Base-by-base conservation (phyloP, 2,113 vertebrate genomes). In the Menura novaehollandiae region DNA sequence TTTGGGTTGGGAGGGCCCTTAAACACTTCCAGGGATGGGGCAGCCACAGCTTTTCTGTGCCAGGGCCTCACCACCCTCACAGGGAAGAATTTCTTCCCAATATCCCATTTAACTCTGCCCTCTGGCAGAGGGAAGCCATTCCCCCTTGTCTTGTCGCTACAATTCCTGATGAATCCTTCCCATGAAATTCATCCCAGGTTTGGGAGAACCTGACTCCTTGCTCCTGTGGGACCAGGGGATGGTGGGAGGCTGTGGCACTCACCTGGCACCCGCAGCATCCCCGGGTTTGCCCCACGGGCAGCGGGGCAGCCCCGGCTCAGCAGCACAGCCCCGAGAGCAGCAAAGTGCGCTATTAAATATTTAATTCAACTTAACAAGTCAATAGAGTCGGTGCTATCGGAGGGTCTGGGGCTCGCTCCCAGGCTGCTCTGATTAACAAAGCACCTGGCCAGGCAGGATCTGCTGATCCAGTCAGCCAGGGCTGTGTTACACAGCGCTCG, bases 351-450 rank as follows among this genome's bases (percentile, higher is more conserved):
- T 58, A 18, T 92, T 93, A 91, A 97, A 96, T 97, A 97, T 97
- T 98, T 97, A 93, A 97, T 96, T 95, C 8, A 1, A 5, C 24
- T 95, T 80, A 96, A 95, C 79, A 32, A 77, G 96, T 96, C 95
- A 73, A 95, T 95, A 33, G 39, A 84, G 69, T 4, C 33, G 63
- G 97, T 43, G 95, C 95, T 95, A 13, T 93, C 55, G 5, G 44
- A 58, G 97, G 90, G 91, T 41, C 80, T 2, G 22, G 93, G 89
- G 28, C 83, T 89, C 8, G 16, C 94, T 93, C 92, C 83, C 90
- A 41, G 82, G 91, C 91, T 56, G 96, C 94, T 91, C 94, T 63
- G 96, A 94, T 97, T 93, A 97, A 95, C 97, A 91, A 80, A 98
- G 97, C 83, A 69, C 96, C 96, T 2, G 62, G 37, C 82, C 39